A percentile compares a stretch with the other conserved stretches of the same genome.
Evolutionary conservation across 2,797 vertebrate genomes (phyloP).

Genomic region (Tangara arthus): DNA sequence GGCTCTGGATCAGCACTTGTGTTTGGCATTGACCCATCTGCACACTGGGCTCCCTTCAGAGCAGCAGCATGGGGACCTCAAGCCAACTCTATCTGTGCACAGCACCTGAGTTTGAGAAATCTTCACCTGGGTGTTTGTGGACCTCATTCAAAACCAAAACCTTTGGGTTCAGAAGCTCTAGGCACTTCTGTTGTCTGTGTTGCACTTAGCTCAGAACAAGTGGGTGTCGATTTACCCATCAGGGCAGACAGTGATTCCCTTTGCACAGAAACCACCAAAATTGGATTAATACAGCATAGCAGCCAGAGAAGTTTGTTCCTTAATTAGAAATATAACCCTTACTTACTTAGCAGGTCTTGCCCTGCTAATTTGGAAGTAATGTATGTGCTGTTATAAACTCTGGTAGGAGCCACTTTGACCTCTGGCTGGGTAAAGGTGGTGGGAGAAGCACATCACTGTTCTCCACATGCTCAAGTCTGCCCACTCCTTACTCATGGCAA

Average conservation of each 20-base stretch:
- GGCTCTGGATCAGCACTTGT: background rate
- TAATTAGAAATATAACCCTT: background rate
- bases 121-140: background rate
- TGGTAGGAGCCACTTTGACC: background rate
- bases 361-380: background rate
- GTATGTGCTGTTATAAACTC: background rate
- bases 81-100: background rate
- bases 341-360: background rate
- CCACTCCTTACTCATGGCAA: background rate
- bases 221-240: background rate
- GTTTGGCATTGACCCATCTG: background rate
- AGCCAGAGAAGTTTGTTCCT: background rate
- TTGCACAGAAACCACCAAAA: background rate
- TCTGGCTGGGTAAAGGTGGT: background rate
- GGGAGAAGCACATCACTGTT: background rate
- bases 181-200: background rate
- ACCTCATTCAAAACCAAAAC: background rate
- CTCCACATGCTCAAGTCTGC: background rate
- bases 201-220: background rate
- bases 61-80: rapidly evolving
- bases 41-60: background rate
- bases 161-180: background rate
- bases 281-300: background rate
- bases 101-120: background rate
- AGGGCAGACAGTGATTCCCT: background rate